Conservation (phyloP, 2,797 vertebrate species). For the Alectoris magna region DNA sequence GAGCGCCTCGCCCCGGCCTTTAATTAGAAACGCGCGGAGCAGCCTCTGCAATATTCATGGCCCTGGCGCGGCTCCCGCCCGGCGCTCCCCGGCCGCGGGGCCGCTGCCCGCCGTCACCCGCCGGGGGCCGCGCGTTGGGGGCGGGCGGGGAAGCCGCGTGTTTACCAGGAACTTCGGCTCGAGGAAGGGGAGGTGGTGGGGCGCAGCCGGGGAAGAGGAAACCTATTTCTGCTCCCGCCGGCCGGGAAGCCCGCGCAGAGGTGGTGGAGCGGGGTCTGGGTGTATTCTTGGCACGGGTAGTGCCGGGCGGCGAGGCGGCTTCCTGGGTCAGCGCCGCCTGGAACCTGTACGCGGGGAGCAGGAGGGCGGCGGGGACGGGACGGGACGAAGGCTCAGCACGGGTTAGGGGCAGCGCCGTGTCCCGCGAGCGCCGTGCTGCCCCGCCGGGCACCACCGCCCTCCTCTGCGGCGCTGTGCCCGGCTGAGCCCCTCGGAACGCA, state of each 20-base stretch:
- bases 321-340: slow-evolving; percentile 40
- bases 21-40: slow-evolving; percentile 78
- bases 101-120: neutral
- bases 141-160: slow-evolving; percentile 60
- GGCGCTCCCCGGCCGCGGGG: slow-evolving; percentile 45
- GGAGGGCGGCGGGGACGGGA: neutral
- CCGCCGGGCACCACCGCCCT: neutral
- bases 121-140: neutral
- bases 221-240: slow-evolving; percentile 9
- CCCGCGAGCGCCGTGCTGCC: too few relatives aligned
- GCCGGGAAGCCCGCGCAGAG: slow-evolving; percentile 30
- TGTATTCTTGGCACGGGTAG: slow-evolving; percentile 19
- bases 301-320: neutral
- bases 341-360: neutral
- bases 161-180: slow-evolving; percentile 79
- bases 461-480: too few relatives aligned
- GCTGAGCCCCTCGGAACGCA: neutral
- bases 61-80: slow-evolving; percentile 38
- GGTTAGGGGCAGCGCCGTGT: neutral
- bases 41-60: slow-evolving; percentile 77
- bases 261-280: neutral
- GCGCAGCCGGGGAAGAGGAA: slow-evolving; percentile 21
- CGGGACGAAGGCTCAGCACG: too few relatives aligned
- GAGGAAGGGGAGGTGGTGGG: neutral
- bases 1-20: slow-evolving; percentile 56